These are phyloP conservation scores for Numenius phaeopus DNA, from an alignment of 2,797 vertebrate genomes.

Conservation along the genomic window DNA sequence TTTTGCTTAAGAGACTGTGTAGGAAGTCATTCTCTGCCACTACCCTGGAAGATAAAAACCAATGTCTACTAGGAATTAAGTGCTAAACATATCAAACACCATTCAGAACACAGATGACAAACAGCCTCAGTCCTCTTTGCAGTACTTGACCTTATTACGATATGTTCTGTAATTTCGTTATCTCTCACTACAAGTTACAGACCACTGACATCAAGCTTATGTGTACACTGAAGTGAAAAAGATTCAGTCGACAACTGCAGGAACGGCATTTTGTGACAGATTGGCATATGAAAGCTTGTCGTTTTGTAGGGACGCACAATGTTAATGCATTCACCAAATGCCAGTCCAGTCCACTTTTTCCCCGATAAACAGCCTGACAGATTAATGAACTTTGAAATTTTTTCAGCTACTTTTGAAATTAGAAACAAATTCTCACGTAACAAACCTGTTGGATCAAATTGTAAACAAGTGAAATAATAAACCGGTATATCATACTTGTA, in stretches of 20 bases:
- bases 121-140: neutral
- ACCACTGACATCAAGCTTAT: neutral
- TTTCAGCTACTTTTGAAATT: neutral
- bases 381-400: neutral
- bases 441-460: neutral
- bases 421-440: neutral
- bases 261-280: neutral
- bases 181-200: neutral
- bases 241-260: neutral
- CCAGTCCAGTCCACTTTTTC: neutral
- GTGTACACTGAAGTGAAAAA: neutral
- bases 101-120: neutral
- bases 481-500: neutral
- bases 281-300: neutral
- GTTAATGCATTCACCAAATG: neutral
- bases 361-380: neutral
- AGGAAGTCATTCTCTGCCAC: slow-evolving; percentile 94
- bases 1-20: slow-evolving; percentile 91
- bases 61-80: neutral
- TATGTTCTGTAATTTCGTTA: neutral
- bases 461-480: neutral
- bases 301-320: neutral
- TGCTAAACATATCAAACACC: neutral
- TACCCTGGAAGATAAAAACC: slow-evolving; percentile 80
- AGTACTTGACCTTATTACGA: neutral